Evolutionary conservation across 2,888 invertebrate genomes (phyloP).

Genomic region (Shargacucullia verbasci): DNA sequence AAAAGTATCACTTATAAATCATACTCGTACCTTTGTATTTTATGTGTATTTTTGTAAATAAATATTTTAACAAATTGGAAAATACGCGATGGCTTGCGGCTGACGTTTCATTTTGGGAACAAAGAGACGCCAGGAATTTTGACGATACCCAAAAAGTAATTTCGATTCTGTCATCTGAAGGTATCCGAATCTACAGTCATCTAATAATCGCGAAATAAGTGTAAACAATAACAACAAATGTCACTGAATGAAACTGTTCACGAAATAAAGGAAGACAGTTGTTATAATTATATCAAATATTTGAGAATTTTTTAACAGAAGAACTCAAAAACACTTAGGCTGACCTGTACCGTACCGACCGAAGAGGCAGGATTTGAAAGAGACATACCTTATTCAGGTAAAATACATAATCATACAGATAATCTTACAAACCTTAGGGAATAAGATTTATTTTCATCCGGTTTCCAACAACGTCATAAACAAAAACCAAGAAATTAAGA

Average conservation of each 20-base stretch:
- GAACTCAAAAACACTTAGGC: too few relatives aligned
- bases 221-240: background rate
- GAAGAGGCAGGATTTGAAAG: too few relatives aligned
- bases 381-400: too few relatives aligned
- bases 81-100: slow-evolving; percentile 48
- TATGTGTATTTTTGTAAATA: slow-evolving; percentile 7
- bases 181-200: slow-evolving; percentile 27
- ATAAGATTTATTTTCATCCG: background rate
- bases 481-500: too few relatives aligned
- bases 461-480: slow-evolving; percentile 14
- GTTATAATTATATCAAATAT: too few relatives aligned
- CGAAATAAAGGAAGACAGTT: too few relatives aligned
- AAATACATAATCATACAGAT: too few relatives aligned
- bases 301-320: too few relatives aligned
- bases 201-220: background rate
- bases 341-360: too few relatives aligned
- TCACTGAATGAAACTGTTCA: too few relatives aligned
- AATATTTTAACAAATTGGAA: slow-evolving; percentile 39
- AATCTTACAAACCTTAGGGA: too few relatives aligned
- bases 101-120: slow-evolving; percentile 67
- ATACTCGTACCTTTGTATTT: background rate
- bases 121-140: slow-evolving; percentile 54
- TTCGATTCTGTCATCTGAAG: slow-evolving; percentile 52
- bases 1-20: slow-evolving; percentile 4
- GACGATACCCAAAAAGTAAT: slow-evolving; percentile 58